A percentile compares a stretch with the other conserved stretches of the same genome.
phyloP scores from a whole-genome alignment of 30 jellyfish, hydroid and myxozoan species.

The Pelagia noctiluca region DNA sequence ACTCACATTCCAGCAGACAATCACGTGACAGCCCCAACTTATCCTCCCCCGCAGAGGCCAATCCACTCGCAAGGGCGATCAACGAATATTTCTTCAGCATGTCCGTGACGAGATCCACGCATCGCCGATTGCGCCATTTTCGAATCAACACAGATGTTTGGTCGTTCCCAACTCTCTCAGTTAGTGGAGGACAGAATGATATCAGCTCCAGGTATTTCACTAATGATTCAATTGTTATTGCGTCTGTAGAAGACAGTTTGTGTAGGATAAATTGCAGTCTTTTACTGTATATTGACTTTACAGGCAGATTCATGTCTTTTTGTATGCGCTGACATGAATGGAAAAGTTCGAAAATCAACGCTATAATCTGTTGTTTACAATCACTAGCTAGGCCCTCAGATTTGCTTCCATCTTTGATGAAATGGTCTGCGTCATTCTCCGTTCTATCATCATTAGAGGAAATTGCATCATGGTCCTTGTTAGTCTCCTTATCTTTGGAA shows the following conservation, averaged over 20 bases:
- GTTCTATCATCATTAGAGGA: neutral
- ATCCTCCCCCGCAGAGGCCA: conserved; percentile 56
- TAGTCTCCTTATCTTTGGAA: neutral
- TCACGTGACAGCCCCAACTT: conserved; percentile 78
- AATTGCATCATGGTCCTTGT: neutral
- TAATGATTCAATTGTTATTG: conserved; percentile 35
- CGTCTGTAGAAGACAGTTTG: conserved; percentile 29
- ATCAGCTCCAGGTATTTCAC: conserved; percentile 70
- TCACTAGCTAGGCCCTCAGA: neutral
- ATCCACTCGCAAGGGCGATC: conserved; percentile 67
- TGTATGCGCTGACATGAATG: conserved; percentile 75
- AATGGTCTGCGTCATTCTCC: neutral
- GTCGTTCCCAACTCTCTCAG: conserved; percentile 45
- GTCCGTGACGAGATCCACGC: conserved; percentile 94
- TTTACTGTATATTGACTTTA: conserved; percentile 76
- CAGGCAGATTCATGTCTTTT: conserved; percentile 50
- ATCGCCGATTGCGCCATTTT: conserved; percentile 93
- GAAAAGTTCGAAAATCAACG: conserved; percentile 66
- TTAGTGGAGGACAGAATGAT: conserved; percentile 84
- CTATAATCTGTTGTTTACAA: conserved; percentile 17
- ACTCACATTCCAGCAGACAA: conserved; percentile 82
- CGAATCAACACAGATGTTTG: conserved; percentile 46
- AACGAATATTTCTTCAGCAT: conserved; percentile 78
- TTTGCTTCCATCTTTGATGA: neutral
- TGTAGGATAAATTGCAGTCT: conserved; percentile 72